A percentile compares a stretch with the other conserved stretches of the same genome.
phyloP scores from a whole-genome alignment of 2,113 vertebrate species.

The Falco punctatus region DNA sequence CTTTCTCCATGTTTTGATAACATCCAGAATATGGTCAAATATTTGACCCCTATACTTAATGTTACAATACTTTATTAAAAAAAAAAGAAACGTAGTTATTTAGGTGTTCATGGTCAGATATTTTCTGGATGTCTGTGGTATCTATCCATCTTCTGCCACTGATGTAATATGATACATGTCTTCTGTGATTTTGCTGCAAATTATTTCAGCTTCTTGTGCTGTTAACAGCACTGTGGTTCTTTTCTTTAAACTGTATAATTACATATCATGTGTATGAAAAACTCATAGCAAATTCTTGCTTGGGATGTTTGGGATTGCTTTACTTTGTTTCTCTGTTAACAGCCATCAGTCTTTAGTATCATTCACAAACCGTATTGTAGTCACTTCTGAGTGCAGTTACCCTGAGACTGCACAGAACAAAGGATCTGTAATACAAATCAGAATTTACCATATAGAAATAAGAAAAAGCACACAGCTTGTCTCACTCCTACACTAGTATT shows the following conservation, averaged over 20 bases:
- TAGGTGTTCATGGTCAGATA: background rate
- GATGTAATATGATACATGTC: background rate
- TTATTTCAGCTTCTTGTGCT: background rate
- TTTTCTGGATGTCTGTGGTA: background rate
- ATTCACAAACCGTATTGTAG: background rate
- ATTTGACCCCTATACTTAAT: background rate
- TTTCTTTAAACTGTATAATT: background rate
- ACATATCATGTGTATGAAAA: background rate
- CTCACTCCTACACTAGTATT: background rate
- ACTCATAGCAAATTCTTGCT: background rate
- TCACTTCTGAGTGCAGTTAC: background rate
- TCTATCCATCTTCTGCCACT: background rate
- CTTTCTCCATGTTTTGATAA: background rate
- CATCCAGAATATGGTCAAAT: background rate
- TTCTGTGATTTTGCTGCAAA: background rate
- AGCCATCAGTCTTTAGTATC: background rate
- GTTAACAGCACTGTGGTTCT: background rate
- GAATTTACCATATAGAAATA: background rate
- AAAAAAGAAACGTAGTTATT: background rate
- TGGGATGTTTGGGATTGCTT: background rate
- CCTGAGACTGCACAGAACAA: background rate
- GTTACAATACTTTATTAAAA: background rate
- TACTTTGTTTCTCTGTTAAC: background rate
- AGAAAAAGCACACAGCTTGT: background rate
- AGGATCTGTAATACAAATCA: background rate